Evolutionary conservation across 2,113 vertebrate species (phyloP).

Genomic region (Hirundichthys speculiger): DNA sequence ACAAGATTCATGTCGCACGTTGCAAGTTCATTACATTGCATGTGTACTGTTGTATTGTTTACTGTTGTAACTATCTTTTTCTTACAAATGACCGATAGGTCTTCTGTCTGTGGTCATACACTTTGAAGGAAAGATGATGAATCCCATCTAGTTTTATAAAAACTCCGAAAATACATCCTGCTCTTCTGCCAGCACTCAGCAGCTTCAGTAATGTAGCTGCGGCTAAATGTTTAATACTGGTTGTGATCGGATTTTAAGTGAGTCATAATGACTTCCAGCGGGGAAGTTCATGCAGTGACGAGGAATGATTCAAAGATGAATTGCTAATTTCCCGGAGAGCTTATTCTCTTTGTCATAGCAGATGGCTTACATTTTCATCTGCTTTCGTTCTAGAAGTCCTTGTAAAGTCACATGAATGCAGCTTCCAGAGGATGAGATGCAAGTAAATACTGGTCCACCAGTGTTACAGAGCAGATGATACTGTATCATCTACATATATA

Average conservation of each 20-base stretch:
- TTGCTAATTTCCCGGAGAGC: slow-evolving; percentile 30
- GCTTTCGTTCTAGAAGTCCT: background rate
- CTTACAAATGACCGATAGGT: too few species aligned
- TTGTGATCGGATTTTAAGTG: background rate
- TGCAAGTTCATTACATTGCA: too few species aligned
- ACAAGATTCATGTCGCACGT: too few species aligned
- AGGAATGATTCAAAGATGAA: slow-evolving; percentile 17
- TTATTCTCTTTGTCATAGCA: fast-evolving
- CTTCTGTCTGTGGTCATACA: too few species aligned
- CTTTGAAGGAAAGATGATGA: too few species aligned
- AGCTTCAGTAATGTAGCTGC: background rate
- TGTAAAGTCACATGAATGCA: background rate
- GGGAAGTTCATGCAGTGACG: background rate
- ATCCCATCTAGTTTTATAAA: too few species aligned
- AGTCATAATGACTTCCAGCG: slow-evolving; percentile 8
- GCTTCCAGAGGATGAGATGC: background rate
- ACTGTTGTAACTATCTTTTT: background rate
- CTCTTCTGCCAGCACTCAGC: background rate
- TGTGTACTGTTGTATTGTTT: background rate
- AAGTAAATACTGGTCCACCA: too few species aligned
- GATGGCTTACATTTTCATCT: background rate
- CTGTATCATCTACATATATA: background rate
- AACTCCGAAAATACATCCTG: too few species aligned
- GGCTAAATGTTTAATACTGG: background rate
- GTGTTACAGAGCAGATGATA: background rate